Base-by-base conservation (phyloP, 1,140 invertebrate genomes). In the Penaeus vannamei region DNA sequence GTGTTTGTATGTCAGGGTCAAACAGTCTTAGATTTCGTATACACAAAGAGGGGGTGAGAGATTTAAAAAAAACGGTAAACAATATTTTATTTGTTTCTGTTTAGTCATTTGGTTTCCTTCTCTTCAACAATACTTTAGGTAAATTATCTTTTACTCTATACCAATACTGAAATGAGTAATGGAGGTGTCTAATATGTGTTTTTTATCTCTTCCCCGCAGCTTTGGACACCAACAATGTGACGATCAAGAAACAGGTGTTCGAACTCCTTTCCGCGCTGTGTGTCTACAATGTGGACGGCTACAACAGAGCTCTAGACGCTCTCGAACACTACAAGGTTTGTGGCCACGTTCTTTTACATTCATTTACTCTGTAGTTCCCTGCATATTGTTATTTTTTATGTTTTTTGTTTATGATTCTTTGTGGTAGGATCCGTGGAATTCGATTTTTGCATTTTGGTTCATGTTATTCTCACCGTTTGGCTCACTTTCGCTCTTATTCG, bases 211-310 rank as follows among this genome's bases (percentile, higher is more conserved):
- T 42, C 26, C 83, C 90, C 94, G 91, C 95, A 94, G 97, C 97
- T 91, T 94, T 98, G 92, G 96, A 97, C 93, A 97, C 97, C 69
- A 96, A 95, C 90, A 97, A 97, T 92, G 94, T 95, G 76, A 95
- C 96, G 46, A 97, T 98, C 90, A 98, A 98, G 94, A 98, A 98
- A 94, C 97, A 98, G 95, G 96, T 97, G 91, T 97, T 98, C 92
- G 97, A 98, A 94, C 94, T 98, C 84, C 94, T 98, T 84, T 97
- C 97, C 64, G 97, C 97, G 1, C 94, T 98, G 53, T 98, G 97
- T 93, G 96, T 97, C 72, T 97, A 98, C 94, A 97, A 96, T 92
- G 94, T 95, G 90, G 97, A 97, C 91, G 97, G 97, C 86, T 97
- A 97, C 92, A 95, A 95, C 85, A 94, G 97, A 90, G 96, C 96